phyloP scores from a whole-genome alignment of 2,888 invertebrate species.

The Timema cristinae region DNA sequence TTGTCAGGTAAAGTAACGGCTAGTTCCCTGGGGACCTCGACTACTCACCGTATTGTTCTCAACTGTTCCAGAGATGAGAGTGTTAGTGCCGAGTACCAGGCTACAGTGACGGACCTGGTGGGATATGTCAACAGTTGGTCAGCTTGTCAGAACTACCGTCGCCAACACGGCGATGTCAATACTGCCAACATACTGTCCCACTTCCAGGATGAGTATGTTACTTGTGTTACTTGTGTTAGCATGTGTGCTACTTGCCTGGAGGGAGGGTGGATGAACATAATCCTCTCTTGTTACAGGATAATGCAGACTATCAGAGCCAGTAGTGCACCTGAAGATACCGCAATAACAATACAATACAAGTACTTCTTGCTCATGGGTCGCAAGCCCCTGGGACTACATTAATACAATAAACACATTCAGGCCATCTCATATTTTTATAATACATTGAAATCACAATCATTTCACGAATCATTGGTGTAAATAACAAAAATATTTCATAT shows the following conservation, averaged over 20 bases:
- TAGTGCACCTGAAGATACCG: slow-evolving; percentile 13
- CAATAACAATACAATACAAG: slow-evolving; percentile 16
- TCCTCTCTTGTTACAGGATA: slow-evolving; percentile 22
- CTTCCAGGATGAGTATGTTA: slow-evolving; percentile 36
- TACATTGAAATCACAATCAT: too few relatives aligned
- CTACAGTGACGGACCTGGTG: slow-evolving; percentile 38
- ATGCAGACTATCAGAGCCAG: slow-evolving; percentile 12
- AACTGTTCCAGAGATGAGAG: slow-evolving; percentile 37
- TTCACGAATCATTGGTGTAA: too few relatives aligned
- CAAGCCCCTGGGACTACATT: slow-evolving; percentile 11
- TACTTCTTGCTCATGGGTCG: slow-evolving; percentile 26
- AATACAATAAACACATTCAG: too few relatives aligned
- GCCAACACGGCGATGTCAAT: slow-evolving; percentile 37
- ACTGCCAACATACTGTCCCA: slow-evolving; percentile 35
- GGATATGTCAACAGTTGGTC: slow-evolving; percentile 42
- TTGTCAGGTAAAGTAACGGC: too few relatives aligned
- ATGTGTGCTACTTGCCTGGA: background rate
- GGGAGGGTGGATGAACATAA: background rate
- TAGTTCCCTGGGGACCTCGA: background rate
- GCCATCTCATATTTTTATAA: too few relatives aligned
- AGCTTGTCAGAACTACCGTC: slow-evolving; percentile 39
- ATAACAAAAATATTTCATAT: too few relatives aligned
- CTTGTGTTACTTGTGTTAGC: too few relatives aligned
- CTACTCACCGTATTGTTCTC: background rate
- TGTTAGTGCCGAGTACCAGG: slow-evolving; percentile 35